Percentiles rank a stretch among this genome's conserved stretches.
phyloP scores from a whole-genome alignment of 2,888 invertebrate genomes.

The Papilio gigon region DNA sequence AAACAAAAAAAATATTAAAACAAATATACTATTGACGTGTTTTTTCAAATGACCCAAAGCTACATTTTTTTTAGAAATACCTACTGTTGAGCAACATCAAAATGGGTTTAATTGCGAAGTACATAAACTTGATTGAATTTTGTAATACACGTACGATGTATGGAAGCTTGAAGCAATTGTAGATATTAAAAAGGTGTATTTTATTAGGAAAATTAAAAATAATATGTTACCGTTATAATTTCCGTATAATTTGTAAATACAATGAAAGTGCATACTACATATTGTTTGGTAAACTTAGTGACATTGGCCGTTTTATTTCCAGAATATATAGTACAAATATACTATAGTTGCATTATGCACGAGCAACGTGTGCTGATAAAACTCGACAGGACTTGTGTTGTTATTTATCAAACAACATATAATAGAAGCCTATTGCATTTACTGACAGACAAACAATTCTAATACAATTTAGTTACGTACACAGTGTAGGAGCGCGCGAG shows the following conservation, averaged over 20 bases:
- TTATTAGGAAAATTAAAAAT: too few species aligned
- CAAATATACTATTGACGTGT: too few species aligned
- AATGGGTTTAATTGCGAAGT: too few species aligned
- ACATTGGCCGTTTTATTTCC: not conserved
- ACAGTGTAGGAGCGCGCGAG: not conserved
- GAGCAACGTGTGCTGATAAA: slow-evolving; percentile 20
- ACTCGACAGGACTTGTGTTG: slow-evolving; percentile 22
- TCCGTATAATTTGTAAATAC: not conserved
- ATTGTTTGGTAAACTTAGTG: not conserved
- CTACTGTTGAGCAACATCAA: too few species aligned
- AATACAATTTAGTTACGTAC: slow-evolving; percentile 33
- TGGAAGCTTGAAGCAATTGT: too few species aligned
- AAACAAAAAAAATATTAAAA: too few species aligned
- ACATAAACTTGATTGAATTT: too few species aligned
- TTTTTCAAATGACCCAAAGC: too few species aligned
- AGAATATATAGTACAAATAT: not conserved
- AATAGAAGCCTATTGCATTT: slow-evolving; percentile 8
- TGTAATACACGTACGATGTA: too few species aligned
- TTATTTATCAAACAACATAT: slow-evolving; percentile 36
- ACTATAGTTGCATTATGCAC: slow-evolving; percentile 5
- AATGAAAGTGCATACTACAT: not conserved
- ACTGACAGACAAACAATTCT: slow-evolving; percentile 28
- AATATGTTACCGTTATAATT: too few species aligned
- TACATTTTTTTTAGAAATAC: too few species aligned
- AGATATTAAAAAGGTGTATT: too few species aligned